A percentile compares a stretch with the other conserved stretches of the same genome.
Conservation (phyloP, 35 echinoderm and acorn worm species). For the Heliocidaris tuberculata region DNA sequence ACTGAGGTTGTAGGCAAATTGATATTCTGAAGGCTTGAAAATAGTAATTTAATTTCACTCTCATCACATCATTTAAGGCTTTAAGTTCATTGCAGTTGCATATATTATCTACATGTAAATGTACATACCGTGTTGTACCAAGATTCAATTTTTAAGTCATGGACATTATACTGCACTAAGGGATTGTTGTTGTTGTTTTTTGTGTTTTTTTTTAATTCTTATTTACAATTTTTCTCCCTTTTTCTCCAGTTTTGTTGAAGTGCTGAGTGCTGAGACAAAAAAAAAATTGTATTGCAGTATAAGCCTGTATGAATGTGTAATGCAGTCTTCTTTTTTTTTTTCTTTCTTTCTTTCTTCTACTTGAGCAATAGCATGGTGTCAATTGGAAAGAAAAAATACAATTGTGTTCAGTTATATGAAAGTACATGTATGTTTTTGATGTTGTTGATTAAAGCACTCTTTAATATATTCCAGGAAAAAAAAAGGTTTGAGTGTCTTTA, state of each 20-base stretch:
- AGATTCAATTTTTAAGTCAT: neutral
- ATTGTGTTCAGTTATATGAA: neutral
- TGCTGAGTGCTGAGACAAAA: neutral
- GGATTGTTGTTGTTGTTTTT: too few relatives aligned
- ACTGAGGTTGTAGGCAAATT: neutral
- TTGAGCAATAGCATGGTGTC: neutral
- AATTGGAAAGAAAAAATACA: neutral
- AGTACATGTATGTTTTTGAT: neutral
- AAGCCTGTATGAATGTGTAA: too few relatives aligned
- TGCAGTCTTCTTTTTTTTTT: neutral
- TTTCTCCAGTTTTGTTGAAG: neutral
- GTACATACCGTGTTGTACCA: neutral
- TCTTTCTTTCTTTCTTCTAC: too few relatives aligned
- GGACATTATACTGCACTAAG: neutral
- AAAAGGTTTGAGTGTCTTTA: neutral
- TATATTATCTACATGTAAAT: neutral
- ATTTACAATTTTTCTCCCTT: neutral
- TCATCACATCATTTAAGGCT: neutral
- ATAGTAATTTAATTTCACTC: too few relatives aligned
- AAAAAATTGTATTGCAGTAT: too few relatives aligned
- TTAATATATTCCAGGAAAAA: neutral
- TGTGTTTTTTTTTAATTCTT: neutral
- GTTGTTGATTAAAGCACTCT: constrained; percentile 5
- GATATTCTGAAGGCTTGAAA: neutral
- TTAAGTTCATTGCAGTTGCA: neutral